These are phyloP conservation scores for Atta colombica DNA, from an alignment of 1,140 invertebrate genomes.

Conservation along the genomic window DNA sequence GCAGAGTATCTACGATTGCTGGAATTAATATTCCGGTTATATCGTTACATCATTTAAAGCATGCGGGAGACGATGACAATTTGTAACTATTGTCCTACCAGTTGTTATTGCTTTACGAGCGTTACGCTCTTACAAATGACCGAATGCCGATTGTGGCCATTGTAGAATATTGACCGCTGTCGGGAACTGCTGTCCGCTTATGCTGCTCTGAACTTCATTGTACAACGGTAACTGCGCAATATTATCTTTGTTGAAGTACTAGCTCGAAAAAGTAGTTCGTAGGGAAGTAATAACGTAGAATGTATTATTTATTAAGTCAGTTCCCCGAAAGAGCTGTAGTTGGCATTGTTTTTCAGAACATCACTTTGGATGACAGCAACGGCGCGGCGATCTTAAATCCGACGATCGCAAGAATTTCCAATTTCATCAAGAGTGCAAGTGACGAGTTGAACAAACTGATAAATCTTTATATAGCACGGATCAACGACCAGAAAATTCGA, in stretches of 20 bases:
- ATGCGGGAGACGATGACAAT: slow-evolving; percentile 18
- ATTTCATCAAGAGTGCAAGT: not conserved
- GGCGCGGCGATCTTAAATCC: not conserved
- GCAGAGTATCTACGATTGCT: not conserved
- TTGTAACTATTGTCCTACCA: slow-evolving; percentile 39
- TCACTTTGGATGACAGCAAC: not conserved
- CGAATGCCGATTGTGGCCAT: slow-evolving; percentile 46
- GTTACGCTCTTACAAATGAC: slow-evolving; percentile 34
- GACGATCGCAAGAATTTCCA: not conserved
- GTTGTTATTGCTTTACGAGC: slow-evolving; percentile 29
- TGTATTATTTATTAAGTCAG: slow-evolving; percentile 7
- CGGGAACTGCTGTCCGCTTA: slow-evolving; percentile 30
- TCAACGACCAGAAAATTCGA: not conserved
- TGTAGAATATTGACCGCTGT: slow-evolving; percentile 48
- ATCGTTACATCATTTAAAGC: slow-evolving; percentile 40
- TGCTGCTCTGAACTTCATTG: not conserved
- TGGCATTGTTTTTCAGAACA: not conserved
- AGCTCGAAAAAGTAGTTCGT: not conserved
- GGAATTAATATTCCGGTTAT: slow-evolving; percentile 47
- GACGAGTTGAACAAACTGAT: not conserved
- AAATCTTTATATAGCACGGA: not conserved
- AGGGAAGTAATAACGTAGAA: slow-evolving; percentile 2
- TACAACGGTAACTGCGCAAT: slow-evolving; percentile 23
- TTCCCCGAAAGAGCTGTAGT: not conserved
- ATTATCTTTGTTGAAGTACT: slow-evolving; percentile 26